Evolutionary conservation across 2,797 vertebrate species (phyloP).

Genomic region (Phalanger gymnotis): DNA sequence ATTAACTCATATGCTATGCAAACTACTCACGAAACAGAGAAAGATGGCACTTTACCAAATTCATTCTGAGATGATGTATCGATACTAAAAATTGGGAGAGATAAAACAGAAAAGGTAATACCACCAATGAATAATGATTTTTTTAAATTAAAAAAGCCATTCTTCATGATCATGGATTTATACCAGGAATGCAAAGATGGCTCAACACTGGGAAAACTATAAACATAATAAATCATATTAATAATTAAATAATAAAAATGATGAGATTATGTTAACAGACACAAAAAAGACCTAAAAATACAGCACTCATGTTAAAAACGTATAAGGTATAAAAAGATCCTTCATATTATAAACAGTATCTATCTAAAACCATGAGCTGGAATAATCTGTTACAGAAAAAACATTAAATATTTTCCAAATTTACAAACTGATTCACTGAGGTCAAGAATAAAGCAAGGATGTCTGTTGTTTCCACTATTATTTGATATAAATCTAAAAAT

Average conservation of each 20-base stretch:
- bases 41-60: neutral
- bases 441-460: neutral
- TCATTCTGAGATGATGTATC: neutral
- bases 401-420: neutral
- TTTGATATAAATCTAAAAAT: neutral
- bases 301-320: neutral
- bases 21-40: neutral
- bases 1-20: neutral
- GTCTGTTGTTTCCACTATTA: neutral
- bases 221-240: neutral
- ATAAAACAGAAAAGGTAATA: neutral
- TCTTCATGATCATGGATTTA: neutral
- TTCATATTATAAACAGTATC: neutral
- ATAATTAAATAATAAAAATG: neutral
- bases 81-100: neutral
- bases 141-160: neutral
- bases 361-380: neutral
- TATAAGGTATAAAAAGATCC: neutral
- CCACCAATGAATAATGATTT: neutral
- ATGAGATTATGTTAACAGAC: neutral
- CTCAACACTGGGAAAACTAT: neutral
- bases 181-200: neutral
- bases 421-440: neutral
- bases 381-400: neutral
- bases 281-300: neutral